Percentiles rank a stretch among this genome's conserved stretches.
phyloP scores from a whole-genome alignment of 2,888 invertebrate species.

The Agrotis exclamationis region DNA sequence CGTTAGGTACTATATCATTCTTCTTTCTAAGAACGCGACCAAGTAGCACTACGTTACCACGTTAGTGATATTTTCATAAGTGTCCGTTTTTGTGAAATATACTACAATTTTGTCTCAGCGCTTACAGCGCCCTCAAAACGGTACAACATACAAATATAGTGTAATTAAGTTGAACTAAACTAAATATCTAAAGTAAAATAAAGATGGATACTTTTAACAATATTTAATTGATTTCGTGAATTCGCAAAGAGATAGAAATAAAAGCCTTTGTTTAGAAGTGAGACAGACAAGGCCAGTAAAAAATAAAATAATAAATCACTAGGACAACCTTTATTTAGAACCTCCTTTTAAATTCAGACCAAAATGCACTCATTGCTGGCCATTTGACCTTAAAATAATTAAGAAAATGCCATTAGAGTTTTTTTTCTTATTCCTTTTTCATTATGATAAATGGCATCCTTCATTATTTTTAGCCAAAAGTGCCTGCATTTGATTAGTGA shows the following conservation, averaged over 20 bases:
- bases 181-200: no score
- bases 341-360: not conserved
- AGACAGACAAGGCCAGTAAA: no score
- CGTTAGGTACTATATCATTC: not conserved
- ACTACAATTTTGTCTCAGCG: no score
- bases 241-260: no score
- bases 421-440: not conserved
- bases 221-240: no score
- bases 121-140: no score
- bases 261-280: no score
- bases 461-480: not conserved
- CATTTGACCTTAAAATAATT: not conserved
- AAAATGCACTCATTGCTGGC: not conserved
- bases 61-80: conserved; percentile 15
- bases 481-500: not conserved
- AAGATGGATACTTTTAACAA: no score
- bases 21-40: not conserved
- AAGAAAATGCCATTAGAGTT: not conserved
- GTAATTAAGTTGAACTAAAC: no score
- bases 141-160: not conserved
- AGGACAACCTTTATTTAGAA: not conserved
- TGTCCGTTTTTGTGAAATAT: not conserved
- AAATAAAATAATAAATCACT: no score
- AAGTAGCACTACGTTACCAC: not conserved
- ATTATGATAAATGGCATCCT: not conserved